Evolutionary conservation across 2,113 vertebrate species (phyloP).

Genomic region (Boleophthalmus pectinirostris): DNA sequence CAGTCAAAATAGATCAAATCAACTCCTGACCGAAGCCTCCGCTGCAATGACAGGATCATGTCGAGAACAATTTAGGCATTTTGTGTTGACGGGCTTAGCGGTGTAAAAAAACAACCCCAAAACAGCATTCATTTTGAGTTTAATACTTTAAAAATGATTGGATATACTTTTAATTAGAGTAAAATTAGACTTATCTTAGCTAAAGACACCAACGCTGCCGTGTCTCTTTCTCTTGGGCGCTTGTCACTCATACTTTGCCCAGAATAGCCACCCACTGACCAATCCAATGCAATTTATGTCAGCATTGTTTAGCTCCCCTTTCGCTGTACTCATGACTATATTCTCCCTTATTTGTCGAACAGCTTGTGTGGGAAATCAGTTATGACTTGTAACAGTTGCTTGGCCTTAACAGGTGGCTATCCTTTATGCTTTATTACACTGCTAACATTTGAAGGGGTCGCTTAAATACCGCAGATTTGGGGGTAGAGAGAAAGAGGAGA

Average conservation of each 20-base stretch:
- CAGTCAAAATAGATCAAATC: conserved; percentile 83
- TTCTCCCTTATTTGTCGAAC: conserved; percentile 35
- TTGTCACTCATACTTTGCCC: conserved; percentile 66
- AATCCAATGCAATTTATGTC: conserved; percentile 34
- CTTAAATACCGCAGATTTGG: conserved; percentile 79
- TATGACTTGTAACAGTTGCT: conserved; percentile 85
- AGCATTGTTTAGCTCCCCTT: conserved; percentile 6
- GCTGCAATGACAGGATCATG: conserved; percentile 76
- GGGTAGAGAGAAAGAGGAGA: background rate
- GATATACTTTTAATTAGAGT: background rate
- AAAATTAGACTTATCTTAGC: conserved; percentile 59
- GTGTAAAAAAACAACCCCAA: conserved; percentile 45
- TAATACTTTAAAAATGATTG: background rate
- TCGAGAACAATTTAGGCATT: conserved; percentile 75
- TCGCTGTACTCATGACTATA: background rate
- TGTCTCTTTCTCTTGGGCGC: conserved; percentile 42
- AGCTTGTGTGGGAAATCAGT: conserved; percentile 61
- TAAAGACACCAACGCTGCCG: conserved; percentile 49
- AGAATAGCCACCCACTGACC: conserved; percentile 51
- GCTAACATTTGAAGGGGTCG: conserved; percentile 84
- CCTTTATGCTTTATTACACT: conserved; percentile 76
- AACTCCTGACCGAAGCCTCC: conserved; percentile 76
- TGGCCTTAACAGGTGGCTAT: conserved; percentile 86
- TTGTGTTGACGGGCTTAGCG: conserved; percentile 71
- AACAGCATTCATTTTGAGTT: conserved; percentile 32